Conservation (phyloP, 2,113 vertebrate species). For the Hippocampus mohnikei region DNA sequence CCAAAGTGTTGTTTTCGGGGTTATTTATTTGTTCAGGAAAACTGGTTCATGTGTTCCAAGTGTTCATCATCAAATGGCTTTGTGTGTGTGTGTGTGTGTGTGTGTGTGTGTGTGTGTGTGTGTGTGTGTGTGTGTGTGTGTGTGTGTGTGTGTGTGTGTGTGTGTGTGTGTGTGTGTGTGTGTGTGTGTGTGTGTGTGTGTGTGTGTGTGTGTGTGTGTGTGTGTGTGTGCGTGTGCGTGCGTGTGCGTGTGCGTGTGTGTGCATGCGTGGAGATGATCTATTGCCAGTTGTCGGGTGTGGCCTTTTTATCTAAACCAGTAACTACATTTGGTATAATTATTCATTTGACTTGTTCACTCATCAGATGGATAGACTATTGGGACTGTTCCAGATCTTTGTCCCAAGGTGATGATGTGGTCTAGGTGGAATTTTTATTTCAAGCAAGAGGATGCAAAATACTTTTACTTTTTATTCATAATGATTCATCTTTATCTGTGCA, state of each 20-base stretch:
- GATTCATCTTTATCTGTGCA: conserved; percentile 32
- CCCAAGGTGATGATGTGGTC: conserved; percentile 47
- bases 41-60: background rate
- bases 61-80: conserved; percentile 1
- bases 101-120: no score
- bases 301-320: background rate
- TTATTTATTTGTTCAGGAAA: background rate
- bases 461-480: conserved; percentile 36
- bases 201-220: no score
- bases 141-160: no score
- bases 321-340: background rate
- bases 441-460: conserved; percentile 39
- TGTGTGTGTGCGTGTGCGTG: no score
- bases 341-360: background rate
- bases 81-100: no score
- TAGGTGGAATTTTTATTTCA: conserved; percentile 49
- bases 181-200: no score
- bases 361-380: conserved; percentile 21
- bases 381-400: conserved; percentile 60
- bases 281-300: background rate
- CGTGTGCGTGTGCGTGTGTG: background rate
- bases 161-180: background rate
- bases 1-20: background rate
- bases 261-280: background rate
- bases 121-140: no score